Base-by-base conservation (phyloP, 2,113 vertebrate species). In the Accipiter cooperii region DNA sequence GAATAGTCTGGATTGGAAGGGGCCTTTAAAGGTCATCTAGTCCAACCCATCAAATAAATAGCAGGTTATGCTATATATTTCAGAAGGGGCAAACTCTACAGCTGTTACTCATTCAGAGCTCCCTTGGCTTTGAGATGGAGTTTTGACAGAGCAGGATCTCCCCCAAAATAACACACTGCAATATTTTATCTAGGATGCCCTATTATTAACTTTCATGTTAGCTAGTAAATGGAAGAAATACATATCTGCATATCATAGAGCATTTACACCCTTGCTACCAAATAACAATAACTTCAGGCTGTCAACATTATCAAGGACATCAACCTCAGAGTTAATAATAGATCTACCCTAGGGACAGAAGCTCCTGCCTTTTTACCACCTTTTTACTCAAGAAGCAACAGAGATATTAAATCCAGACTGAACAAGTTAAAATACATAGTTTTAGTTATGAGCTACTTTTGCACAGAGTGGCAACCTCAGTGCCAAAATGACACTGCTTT, bases 311-410 rank as follows among this genome's bases (percentile, higher is more conserved):
- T 55, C 79, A 95, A 93, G 92, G 69, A 82, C 65, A 83, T 92
- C 89, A 88, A 38, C 61, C 89, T 77, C 49, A 79, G 34, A 90
- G 87, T 54, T 95, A 94, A 95, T 88, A 95, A 90, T 19, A 94
- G 57, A 92, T 63, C 36, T 89, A 22, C 74, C 73, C 79, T 52
- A 90, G 33, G n/a, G 84, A 84, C 15, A 94, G 47, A 86, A 78
- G 14, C 9, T 89, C 36, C 66, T 87, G n/a, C 40, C 61, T 71
- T 82, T 81, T 90, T 65, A 51, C 31, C 21, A 76, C 54, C 9
- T 44, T 79, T 80, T 78, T 47, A 80, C 61, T 84, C 21, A 77
- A 90, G 83, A 64, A 83, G 31, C 29, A 88, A 77, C 9, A n/a
- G 24, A 88, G 33, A 64, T 79, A 77, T 7, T 77, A 88, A 85